phyloP scores from a whole-genome alignment of 2,113 vertebrate genomes.

The Centrocercus urophasianus region DNA sequence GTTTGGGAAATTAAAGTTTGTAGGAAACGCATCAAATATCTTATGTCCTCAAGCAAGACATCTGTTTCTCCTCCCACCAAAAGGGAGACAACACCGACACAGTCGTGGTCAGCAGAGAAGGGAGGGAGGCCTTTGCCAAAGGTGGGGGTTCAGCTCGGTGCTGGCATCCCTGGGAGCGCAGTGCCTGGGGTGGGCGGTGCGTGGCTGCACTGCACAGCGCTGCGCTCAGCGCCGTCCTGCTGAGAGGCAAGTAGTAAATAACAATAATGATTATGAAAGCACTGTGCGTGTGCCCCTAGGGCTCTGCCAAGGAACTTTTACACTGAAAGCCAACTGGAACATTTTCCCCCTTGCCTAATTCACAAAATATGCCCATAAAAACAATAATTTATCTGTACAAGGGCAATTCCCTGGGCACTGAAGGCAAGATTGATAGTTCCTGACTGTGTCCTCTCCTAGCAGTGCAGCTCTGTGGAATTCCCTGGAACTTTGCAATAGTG shows the following conservation, averaged over 20 bases:
- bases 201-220: fast-evolving
- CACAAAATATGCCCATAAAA: constrained; percentile 37
- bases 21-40: constrained; percentile 42
- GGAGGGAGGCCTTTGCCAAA: background rate
- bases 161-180: fast-evolving
- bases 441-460: background rate
- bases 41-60: constrained; percentile 48
- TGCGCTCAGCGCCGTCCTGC: background rate
- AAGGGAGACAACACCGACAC: background rate
- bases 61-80: background rate
- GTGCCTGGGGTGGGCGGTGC: background rate
- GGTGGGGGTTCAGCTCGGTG: background rate
- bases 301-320: constrained; percentile 20
- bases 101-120: background rate
- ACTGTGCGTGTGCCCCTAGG: background rate
- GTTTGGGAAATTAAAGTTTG: constrained; percentile 52
- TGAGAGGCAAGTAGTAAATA: constrained; percentile 28
- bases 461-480: background rate
- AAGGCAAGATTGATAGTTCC: constrained; percentile 11
- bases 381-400: constrained; percentile 3
- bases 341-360: constrained; percentile 49
- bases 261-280: background rate
- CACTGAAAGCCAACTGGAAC: constrained; percentile 25
- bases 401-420: constrained; percentile 4
- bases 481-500: background rate